Conservation (phyloP, 2,888 invertebrate species). For the Aporophyla nigra region DNA sequence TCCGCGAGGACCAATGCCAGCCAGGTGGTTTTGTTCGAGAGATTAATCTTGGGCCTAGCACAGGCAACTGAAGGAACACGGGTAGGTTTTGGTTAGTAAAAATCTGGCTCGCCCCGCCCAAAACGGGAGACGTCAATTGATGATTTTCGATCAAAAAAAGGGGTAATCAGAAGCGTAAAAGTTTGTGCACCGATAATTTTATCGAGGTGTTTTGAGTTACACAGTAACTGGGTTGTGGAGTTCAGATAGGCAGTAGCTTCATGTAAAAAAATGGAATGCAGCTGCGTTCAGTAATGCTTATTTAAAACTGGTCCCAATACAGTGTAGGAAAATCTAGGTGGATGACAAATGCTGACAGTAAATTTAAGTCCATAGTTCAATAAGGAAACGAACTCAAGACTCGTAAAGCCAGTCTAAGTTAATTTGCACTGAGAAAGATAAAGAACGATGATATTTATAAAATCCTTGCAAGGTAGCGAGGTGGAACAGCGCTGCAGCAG, state of each 20-base stretch:
- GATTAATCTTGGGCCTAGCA: too few relatives aligned
- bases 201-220: not conserved
- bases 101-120: too few relatives aligned
- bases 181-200: not conserved
- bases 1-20: too few relatives aligned
- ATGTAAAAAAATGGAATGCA: not conserved
- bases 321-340: not conserved
- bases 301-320: not conserved
- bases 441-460: not conserved
- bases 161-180: not conserved
- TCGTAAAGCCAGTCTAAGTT: not conserved
- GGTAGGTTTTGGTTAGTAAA: too few relatives aligned
- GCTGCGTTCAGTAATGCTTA: not conserved
- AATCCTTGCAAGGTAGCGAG: not conserved
- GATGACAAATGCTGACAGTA: not conserved
- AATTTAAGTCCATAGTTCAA: not conserved
- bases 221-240: not conserved
- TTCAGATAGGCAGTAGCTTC: not conserved
- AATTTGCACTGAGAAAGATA: not conserved
- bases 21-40: too few relatives aligned
- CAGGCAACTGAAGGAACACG: not conserved
- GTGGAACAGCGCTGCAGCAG: not conserved
- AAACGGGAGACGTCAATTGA: too few relatives aligned
- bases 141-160: too few relatives aligned
- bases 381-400: not conserved